These are phyloP conservation scores for Mola mola DNA, from an alignment of 2,113 vertebrate genomes.

Conservation along the genomic window DNA sequence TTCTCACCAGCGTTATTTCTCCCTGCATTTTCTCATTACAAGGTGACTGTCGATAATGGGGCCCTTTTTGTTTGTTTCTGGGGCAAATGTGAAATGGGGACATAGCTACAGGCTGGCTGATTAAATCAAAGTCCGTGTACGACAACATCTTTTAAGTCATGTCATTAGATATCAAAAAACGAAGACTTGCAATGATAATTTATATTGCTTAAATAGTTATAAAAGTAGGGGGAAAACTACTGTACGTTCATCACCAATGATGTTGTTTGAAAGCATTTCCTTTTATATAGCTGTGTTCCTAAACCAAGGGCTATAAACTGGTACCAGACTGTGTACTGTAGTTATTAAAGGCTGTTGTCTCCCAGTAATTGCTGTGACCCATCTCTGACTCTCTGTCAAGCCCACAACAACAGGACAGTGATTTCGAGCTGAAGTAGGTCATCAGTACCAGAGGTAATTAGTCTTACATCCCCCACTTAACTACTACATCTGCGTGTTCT, in stretches of 20 bases:
- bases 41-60: not conserved
- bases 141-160: no score
- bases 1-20: slow-evolving; percentile 7
- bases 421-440: not conserved
- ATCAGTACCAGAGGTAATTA: not conserved
- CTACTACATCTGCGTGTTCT: no score
- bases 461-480: not conserved
- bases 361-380: not conserved
- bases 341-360: not conserved
- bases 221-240: no score
- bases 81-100: no score
- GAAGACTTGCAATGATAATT: no score
- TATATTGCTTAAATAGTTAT: no score
- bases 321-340: not conserved
- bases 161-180: no score
- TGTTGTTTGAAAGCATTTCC: slow-evolving; percentile 6
- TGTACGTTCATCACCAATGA: no score
- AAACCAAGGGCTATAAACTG: not conserved
- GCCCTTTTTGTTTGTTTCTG: no score
- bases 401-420: not conserved
- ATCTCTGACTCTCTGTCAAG: not conserved
- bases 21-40: slow-evolving; percentile 9
- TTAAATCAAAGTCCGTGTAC: no score
- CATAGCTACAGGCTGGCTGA: no score
- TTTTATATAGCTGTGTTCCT: not conserved